Evolutionary conservation across 2,888 invertebrate genomes (phyloP), one percentile per base, ranked within the genome.

Genomic region (Coremacera marginata): DNA sequence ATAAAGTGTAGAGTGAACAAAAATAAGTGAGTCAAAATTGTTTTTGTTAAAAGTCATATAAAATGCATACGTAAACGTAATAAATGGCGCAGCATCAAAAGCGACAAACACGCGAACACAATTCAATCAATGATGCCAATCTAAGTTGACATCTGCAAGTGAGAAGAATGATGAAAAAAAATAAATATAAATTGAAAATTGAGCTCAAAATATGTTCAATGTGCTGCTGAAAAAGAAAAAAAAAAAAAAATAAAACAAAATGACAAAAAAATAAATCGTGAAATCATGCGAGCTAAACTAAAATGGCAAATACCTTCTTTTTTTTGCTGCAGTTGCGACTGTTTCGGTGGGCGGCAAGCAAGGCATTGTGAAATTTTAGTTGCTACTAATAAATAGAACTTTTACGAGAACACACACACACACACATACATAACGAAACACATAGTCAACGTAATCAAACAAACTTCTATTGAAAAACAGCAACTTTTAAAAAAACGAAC

Each of bases 71-170:
- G 44, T 44, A 22, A n/a, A 25, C 57, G 57, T 14, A 4, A 55
- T 27, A 25, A 9, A 60, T 25, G 11, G 8, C 25, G 8, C 25
- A 27, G 37, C 67, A 67, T 16, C 51, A 68, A 49, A 68, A 52
- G 37, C 8, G 49, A 52, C 65, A 27, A 74, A 67, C 74, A 74
- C 74, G 74, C 65, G 55, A 57, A 67, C 74, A 74, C 74, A 74
- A 74, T 74, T 74, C 74, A 74, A 74, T 74, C 74, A 74, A 74
- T 74, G 74, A 74, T 67, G 74, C 74, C 67, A 74, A 74, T 74
- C 67, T 31, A 31, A 63, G 25, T 67, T 74, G 67, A 74, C 74
- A 52, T 65, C 67, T 74, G 67, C 37, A 65, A 65, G 67, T 57
- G 52, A 52, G n/a, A 67, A 44, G 52, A 65, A 31, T 49, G 4